Percentiles rank a stretch among this genome's conserved stretches.
Conservation (phyloP, 2,888 invertebrate species). For the Pasiphila rectangulata region DNA sequence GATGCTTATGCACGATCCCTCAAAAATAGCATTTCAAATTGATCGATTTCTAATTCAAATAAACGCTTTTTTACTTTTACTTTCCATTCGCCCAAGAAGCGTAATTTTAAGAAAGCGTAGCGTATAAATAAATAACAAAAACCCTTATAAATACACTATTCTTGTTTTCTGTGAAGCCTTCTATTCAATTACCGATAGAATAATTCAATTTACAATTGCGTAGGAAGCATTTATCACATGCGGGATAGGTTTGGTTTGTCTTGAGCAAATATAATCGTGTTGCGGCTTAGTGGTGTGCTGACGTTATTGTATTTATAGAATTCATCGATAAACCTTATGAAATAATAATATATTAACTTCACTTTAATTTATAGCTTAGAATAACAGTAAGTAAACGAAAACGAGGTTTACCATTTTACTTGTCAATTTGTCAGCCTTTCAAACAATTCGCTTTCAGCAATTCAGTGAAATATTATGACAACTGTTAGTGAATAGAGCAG, state of each 20-base stretch:
- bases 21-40: background rate
- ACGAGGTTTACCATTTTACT: no score
- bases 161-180: conserved; percentile 20
- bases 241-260: conserved; percentile 31
- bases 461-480: no score
- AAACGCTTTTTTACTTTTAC: background rate
- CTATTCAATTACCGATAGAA: conserved; percentile 46
- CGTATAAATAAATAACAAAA: no score
- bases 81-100: no score
- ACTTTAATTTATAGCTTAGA: no score
- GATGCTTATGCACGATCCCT: background rate
- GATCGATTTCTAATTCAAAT: background rate
- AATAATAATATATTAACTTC: background rate
- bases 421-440: no score
- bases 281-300: conserved; percentile 21
- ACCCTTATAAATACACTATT: background rate
- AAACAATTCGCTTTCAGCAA: no score
- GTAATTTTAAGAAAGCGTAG: background rate
- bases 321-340: conserved; percentile 41
- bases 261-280: conserved; percentile 32
- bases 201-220: conserved; percentile 59
- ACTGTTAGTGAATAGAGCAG: no score
- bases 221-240: conserved; percentile 54
- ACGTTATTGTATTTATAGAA: conserved; percentile 36
- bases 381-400: no score